Evolutionary conservation across 2,888 invertebrate species (phyloP).

Genomic region (Cryptocephalus moraei): DNA sequence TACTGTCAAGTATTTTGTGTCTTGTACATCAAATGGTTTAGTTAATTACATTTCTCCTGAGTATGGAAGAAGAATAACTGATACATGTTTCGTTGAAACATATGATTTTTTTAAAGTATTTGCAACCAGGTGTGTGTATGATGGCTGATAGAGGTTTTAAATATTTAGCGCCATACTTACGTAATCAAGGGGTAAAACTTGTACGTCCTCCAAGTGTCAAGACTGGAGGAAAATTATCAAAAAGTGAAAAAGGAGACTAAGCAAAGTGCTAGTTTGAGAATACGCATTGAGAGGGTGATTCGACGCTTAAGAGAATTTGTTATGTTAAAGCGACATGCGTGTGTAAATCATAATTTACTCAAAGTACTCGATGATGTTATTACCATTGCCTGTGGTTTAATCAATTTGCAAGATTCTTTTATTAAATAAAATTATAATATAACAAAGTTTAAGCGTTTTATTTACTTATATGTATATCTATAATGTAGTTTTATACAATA

Average conservation of each 20-base stretch:
- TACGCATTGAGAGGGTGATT: slow-evolving; percentile 6
- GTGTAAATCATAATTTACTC: slow-evolving; percentile 6
- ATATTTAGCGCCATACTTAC: not conserved
- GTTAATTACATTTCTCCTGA: not conserved
- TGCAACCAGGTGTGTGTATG: not conserved
- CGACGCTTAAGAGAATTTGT: too few species aligned
- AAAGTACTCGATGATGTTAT: slow-evolving; percentile 5
- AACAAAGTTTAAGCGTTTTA: too few species aligned
- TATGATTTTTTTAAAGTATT: not conserved
- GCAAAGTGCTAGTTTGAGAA: slow-evolving; percentile 5
- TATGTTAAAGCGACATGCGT: too few species aligned
- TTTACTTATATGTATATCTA: too few species aligned
- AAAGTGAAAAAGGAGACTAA: not conserved
- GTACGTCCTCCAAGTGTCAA: too few species aligned
- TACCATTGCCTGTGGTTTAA: slow-evolving; percentile 8
- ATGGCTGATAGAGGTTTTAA: slow-evolving; percentile 1
- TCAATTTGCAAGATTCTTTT: slow-evolving; percentile 10
- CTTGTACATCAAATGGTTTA: not conserved
- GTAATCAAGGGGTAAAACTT: too few species aligned
- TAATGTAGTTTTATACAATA: not conserved
- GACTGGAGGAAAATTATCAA: too few species aligned
- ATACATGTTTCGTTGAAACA: not conserved
- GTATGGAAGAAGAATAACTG: not conserved
- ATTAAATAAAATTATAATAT: not conserved
- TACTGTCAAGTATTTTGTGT: not conserved